Evolutionary conservation across 1,140 invertebrate genomes (phyloP), one percentile per base, ranked within the genome.

Genomic region (Bombus sibiricus): DNA sequence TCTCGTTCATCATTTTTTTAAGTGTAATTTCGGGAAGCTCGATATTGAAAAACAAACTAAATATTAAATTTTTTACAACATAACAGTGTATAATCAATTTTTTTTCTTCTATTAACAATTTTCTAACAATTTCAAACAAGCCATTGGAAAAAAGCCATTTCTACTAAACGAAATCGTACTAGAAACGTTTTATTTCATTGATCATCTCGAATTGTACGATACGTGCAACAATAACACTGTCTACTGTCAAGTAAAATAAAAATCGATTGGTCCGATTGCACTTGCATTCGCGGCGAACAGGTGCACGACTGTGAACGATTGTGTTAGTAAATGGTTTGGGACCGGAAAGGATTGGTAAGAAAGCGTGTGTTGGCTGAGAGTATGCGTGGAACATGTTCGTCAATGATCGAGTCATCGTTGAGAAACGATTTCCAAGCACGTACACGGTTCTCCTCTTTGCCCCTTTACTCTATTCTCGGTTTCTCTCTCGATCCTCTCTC

Each of bases 351-450:
- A 69, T 68, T 15, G 41, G 34, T 32, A 32, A 32, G 59, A 41
- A 59, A 71, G 68, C 39, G 72, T 25, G 59, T n/a, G 72, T 57
- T 6, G 57, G 39, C 18, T 37, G n/a, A 47, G 47, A 28, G 62
- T 77, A 69, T 28, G 64, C 41, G 32, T n/a, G 59, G 41, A 57
- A 43, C 39, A 66, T 77, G 64, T 25, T 71, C 68, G 43, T 57
- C 74, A 28, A 72, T 74, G 83, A 89, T 81, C 88, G 73, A 88
- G 68, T 85, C 86, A 82, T 87, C 78, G 78, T 57, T n/a, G 41
- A 68, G 69, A 43, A 87, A 87, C 77, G 80, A 75, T 81, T 85
- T 85, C 83, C 32, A 68, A 34, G 77, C 83, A 85, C 83, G 83
- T 85, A 62, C 69, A 22, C 32, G 18, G n/a, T 47, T 68, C 72